Base-by-base conservation (phyloP, 2,888 invertebrate genomes). In the Synergus japonicus region DNA sequence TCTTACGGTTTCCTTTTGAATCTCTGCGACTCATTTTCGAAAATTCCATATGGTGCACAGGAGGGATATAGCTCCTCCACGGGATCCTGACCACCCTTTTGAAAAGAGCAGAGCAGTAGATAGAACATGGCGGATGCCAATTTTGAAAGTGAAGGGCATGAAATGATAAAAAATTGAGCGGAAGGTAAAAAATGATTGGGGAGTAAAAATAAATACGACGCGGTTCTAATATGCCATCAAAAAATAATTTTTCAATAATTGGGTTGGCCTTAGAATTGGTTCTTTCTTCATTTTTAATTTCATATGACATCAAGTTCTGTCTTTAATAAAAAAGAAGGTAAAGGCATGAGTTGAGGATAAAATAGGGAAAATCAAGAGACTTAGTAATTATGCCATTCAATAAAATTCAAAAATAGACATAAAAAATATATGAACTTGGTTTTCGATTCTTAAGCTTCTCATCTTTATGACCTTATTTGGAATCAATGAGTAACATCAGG, bases 401-500 rank as follows among this genome's bases (percentile, higher is more conserved):
- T 37, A 37, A 37, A 37, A 37, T 37, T 37, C 37, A 37, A 37
- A 37, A 37, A 5, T 4, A 37, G 37, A 5, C 37, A 37, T 37
- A 37, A 37, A 37, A 4, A 37, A 37, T 37, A 37, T 37, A 5
- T 37, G 37, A 37, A 37, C 37, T 37, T 37, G 37, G 4, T 37
- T 37, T 2, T 37, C 37, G 5, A 37, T 7, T 37, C 37, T 37
- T 37, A 37, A 37, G 2, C 37, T 37, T 37, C 0, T 37, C 37
- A 37, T 7, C 37, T 5, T 58, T 18, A 9, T 15, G 54, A 9
- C 0, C 10, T 10, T 22, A 10, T 63, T 63, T 22, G 63, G 10
- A 5, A 78, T 76, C 76, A 76, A 80, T 76, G 66, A 81, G 78
- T 76, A 77, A 76, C 63, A 76, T 78, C 58, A 80, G 82, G 79